Evolutionary conservation across 2,888 invertebrate genomes (phyloP), one percentile per base, ranked within the genome.

Genomic region (Caenorhabditis becei): DNA sequence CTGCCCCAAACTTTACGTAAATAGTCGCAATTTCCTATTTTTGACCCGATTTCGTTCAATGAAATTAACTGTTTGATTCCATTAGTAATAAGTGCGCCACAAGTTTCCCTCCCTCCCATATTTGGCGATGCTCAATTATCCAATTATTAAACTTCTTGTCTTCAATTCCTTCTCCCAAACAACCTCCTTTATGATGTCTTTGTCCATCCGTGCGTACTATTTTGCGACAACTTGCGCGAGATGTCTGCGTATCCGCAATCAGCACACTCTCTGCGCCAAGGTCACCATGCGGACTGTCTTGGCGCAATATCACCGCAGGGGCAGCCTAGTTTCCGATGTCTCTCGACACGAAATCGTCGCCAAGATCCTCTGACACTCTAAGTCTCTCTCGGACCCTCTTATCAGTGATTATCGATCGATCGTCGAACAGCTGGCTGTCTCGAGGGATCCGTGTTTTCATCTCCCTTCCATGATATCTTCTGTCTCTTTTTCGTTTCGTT

Each of bases 171-270:
- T 23, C 37, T 23, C 16, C 71, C 61, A 71, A 71, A 71, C 71
- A 71, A 53, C 61, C 62, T 28, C n/a, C 54, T 77, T 66, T 75
- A 75, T 75, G 65, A 75, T 75, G 66, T 77, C 62, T 77, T 67
- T 77, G 66, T 77, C 61, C 61, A 61, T 67, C 54, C 67, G 62
- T 77, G 44, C 67, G 67, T 67, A 53, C 51, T 41, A 44, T 62
- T 65, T 59, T 65, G 71, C 62, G 71, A 72, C 72, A 72, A 63
- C 56, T 56, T 58, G 63, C 58, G 53, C 70, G 70, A 71, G 61
- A 54, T 54, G 63, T 65, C 72, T 72, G 58, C 47, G 63, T 65
- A 41, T 72, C 74, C 47, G 20, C 35, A 37, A 65, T 58, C 59
- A 65, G 20, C 23, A 32, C 47, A 56, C 74, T 74, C 41, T 66